Evolutionary conservation across 2,888 invertebrate genomes (phyloP).

Genomic region (Drosophila rubida): DNA sequence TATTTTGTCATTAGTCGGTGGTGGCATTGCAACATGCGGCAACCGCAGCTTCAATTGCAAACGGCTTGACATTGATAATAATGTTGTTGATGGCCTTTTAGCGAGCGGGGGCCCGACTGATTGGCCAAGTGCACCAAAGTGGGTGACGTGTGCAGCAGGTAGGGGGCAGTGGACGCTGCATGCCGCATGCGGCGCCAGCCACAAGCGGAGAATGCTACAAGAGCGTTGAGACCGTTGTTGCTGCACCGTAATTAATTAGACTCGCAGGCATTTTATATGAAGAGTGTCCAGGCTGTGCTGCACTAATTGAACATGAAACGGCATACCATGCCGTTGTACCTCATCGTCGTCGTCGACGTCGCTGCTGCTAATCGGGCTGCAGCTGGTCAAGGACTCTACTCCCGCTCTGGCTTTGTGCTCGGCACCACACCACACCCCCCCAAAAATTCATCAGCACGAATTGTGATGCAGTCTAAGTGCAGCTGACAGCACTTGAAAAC

Average conservation of each 20-base stretch:
- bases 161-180: neutral
- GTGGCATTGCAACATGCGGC: neutral
- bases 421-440: too few relatives aligned
- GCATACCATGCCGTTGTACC: conserved; percentile 22
- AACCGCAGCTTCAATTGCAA: conserved; percentile 21
- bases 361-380: conserved; percentile 35
- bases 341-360: conserved; percentile 25
- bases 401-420: conserved; percentile 23
- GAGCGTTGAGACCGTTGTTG: conserved; percentile 13
- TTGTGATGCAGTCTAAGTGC: conserved; percentile 65
- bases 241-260: conserved; percentile 74
- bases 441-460: conserved; percentile 61
- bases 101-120: neutral
- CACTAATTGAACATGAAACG: conserved; percentile 80
- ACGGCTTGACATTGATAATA: conserved; percentile 47
- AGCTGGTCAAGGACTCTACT: conserved; percentile 4
- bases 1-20: conserved; percentile 57
- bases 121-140: neutral
- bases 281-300: conserved; percentile 33
- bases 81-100: conserved; percentile 33
- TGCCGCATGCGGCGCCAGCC: conserved; percentile 34
- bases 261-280: conserved; percentile 77
- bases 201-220: conserved; percentile 26
- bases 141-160: too few relatives aligned
- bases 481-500: conserved; percentile 72